A percentile compares a stretch with the other conserved stretches of the same genome.
Evolutionary conservation across 2,113 vertebrate species (phyloP).

Genomic region (Cyphomyrus plagiostoma): DNA sequence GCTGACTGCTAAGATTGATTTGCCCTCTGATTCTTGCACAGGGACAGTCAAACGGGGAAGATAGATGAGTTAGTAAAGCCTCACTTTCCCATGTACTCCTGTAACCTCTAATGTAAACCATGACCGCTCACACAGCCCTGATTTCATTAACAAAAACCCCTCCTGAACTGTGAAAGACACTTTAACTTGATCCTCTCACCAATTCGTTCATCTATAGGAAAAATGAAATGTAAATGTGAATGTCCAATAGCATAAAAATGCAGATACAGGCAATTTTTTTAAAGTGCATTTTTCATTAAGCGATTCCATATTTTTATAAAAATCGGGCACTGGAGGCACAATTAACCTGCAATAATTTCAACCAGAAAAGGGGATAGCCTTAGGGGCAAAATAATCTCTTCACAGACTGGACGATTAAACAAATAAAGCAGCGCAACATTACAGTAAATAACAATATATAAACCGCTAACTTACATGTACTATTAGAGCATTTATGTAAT

Average conservation of each 20-base stretch:
- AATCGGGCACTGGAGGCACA: neutral
- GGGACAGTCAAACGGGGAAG: neutral
- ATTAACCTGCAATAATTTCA: neutral
- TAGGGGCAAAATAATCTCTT: too few relatives aligned
- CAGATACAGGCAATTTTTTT: neutral
- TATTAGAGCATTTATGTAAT: too few relatives aligned
- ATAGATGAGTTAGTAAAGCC: neutral
- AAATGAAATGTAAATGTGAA: neutral
- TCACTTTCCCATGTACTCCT: neutral
- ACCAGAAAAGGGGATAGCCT: too few relatives aligned
- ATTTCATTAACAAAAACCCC: constrained; percentile 15
- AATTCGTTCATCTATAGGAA: neutral
- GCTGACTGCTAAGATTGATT: neutral
- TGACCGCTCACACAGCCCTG: neutral
- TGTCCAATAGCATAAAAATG: neutral
- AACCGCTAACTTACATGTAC: too few relatives aligned
- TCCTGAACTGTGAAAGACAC: neutral
- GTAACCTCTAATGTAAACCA: neutral
- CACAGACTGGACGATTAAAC: too few relatives aligned
- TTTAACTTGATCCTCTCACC: neutral
- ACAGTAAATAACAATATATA: too few relatives aligned
- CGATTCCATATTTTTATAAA: neutral
- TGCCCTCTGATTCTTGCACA: constrained; percentile 2
- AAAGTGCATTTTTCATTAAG: neutral
- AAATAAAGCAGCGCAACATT: too few relatives aligned